These are phyloP conservation scores for Nomada hirtipes DNA, from an alignment of 2,888 invertebrate genomes.

Conservation along the genomic window DNA sequence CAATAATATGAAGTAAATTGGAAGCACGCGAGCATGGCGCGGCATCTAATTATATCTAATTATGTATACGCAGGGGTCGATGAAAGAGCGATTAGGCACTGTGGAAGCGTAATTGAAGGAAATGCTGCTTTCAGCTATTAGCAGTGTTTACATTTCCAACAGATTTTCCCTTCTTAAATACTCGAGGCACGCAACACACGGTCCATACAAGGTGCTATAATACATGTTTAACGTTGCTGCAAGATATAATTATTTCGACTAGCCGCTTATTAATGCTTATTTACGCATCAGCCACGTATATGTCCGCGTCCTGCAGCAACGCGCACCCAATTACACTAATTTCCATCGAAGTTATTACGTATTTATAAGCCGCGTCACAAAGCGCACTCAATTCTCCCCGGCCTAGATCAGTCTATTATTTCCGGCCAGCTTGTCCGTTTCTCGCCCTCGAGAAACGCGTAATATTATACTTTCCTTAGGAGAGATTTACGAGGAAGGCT, in stretches of 20 bases:
- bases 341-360: not conserved
- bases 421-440: too few species aligned
- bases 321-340: not conserved
- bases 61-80: too few species aligned
- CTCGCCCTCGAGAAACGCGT: too few species aligned
- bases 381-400: too few species aligned
- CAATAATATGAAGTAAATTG: too few species aligned
- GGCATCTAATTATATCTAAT: too few species aligned
- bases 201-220: not conserved
- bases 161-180: not conserved
- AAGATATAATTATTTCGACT: slow-evolving; percentile 26
- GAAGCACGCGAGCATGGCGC: too few species aligned
- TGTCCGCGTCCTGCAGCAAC: not conserved
- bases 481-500: not conserved
- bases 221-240: not conserved
- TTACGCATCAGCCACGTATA: not conserved
- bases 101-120: not conserved
- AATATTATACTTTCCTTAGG: too few species aligned
- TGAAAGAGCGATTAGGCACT: not conserved
- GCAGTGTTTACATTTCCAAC: slow-evolving; percentile 17
- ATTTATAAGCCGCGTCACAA: too few species aligned
- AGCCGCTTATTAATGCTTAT: not conserved
- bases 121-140: not conserved
- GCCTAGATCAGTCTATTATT: too few species aligned
- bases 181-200: not conserved